Percentiles rank a stretch among this genome's conserved stretches.
phyloP scores from a whole-genome alignment of 2,113 vertebrate genomes.

The Phyllopteryx taeniolatus region DNA sequence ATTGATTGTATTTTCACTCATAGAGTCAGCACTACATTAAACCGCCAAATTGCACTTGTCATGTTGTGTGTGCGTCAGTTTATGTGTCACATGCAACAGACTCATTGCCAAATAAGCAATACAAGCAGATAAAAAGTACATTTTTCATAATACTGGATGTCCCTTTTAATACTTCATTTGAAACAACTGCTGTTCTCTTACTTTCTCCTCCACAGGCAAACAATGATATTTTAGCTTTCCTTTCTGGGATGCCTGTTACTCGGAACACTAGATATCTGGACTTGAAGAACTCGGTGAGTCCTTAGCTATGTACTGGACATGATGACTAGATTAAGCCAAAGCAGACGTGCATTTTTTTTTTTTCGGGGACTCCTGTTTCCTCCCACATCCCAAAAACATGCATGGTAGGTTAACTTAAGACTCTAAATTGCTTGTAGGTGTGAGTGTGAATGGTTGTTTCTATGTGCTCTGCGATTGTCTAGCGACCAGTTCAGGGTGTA shows the following conservation, averaged over 20 bases:
- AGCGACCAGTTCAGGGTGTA: too few species aligned
- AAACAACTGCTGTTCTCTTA: constrained; percentile 8
- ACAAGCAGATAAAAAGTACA: background rate
- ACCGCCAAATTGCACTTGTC: background rate
- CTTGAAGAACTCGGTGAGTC: constrained; percentile 91
- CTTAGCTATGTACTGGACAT: constrained; percentile 2
- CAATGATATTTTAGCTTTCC: constrained; percentile 96
- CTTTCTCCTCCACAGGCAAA: constrained; percentile 76
- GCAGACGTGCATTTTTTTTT: too few species aligned
- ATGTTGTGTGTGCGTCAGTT: background rate
- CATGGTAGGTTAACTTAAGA: too few species aligned
- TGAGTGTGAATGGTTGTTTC: too few species aligned
- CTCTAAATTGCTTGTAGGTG: too few species aligned
- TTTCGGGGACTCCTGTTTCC: too few species aligned
- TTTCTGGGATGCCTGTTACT: constrained; percentile 97
- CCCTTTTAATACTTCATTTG: background rate
- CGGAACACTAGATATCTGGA: constrained; percentile 96
- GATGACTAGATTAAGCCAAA: background rate
- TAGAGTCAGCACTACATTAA: background rate
- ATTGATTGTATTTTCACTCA: background rate
- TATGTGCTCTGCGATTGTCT: too few species aligned
- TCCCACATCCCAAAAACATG: too few species aligned
- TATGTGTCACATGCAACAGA: background rate
- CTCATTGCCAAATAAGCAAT: background rate
- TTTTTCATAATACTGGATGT: background rate